Percentiles rank a stretch among this genome's conserved stretches.
Evolutionary conservation across 1,140 invertebrate genomes (phyloP).

Genomic region (Geopemphigus sp.): DNA sequence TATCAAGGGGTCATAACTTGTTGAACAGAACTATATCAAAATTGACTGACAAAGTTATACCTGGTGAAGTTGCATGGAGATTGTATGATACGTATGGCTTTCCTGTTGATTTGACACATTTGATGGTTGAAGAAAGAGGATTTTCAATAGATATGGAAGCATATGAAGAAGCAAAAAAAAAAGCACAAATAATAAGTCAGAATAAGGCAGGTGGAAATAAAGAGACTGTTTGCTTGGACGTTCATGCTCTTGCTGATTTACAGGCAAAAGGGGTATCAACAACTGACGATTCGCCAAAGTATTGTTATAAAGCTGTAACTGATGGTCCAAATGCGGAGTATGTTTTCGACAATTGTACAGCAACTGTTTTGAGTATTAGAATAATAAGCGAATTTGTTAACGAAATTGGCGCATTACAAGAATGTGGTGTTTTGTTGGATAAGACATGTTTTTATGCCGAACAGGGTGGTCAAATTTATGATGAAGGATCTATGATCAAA

Average conservation of each 20-base stretch:
- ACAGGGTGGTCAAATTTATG: slow-evolving; percentile 97
- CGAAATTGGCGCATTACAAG: slow-evolving; percentile 75
- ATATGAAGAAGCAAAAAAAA: slow-evolving; percentile 91
- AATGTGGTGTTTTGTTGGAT: slow-evolving; percentile 91
- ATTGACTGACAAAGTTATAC: slow-evolving; percentile 59
- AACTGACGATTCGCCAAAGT: slow-evolving; percentile 92
- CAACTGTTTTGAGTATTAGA: slow-evolving; percentile 70
- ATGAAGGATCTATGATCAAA: slow-evolving; percentile 89
- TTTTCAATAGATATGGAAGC: slow-evolving; percentile 80
- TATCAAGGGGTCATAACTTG: slow-evolving; percentile 83
- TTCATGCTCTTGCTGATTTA: slow-evolving; percentile 91
- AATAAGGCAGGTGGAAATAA: slow-evolving; percentile 73
- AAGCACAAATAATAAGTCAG: slow-evolving; percentile 84
- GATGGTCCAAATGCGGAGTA: slow-evolving; percentile 34
- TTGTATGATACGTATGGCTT: slow-evolving; percentile 99
- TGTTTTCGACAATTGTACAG: slow-evolving; percentile 64
- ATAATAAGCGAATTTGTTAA: slow-evolving; percentile 84
- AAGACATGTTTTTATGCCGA: slow-evolving; percentile 95
- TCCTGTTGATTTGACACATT: slow-evolving; percentile 92
- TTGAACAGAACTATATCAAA: slow-evolving; percentile 89
- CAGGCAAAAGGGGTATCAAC: slow-evolving; percentile 73
- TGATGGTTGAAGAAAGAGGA: slow-evolving; percentile 97
- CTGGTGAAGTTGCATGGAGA: slow-evolving; percentile 92
- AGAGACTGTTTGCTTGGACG: slow-evolving; percentile 85
- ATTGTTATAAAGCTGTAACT: slow-evolving; percentile 73